phyloP scores from a whole-genome alignment of 1,140 invertebrate genomes.

The Lepidotrigona ventralis region DNA sequence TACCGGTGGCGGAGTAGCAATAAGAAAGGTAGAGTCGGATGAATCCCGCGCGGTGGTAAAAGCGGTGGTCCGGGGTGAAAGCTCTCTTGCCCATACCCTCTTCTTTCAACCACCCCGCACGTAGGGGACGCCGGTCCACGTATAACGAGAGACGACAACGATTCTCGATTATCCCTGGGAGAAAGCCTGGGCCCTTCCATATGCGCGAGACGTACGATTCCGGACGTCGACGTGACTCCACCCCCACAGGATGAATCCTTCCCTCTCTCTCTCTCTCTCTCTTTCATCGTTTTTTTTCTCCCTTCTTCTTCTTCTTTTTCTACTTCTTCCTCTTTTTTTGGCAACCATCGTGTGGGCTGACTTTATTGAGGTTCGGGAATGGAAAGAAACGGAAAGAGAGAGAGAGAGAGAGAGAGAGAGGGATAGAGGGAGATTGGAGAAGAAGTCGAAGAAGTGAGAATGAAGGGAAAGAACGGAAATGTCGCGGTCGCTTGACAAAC shows the following conservation, averaged over 20 bases:
- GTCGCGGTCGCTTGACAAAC: conserved; percentile 58
- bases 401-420: background rate
- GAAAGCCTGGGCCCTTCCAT: conserved; percentile 51
- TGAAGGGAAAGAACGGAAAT: conserved; percentile 30
- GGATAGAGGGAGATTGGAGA: too few species aligned
- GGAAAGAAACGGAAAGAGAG: conserved; percentile 26
- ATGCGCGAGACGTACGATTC: conserved; percentile 57
- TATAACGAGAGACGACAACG: conserved; percentile 64
- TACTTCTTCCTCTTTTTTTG: conserved; percentile 23
- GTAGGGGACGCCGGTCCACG: conserved; percentile 9
- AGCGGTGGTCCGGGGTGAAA: conserved; percentile 46
- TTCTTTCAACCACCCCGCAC: background rate
- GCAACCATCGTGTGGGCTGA: conserved; percentile 16
- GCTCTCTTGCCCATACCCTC: background rate
- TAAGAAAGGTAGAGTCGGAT: conserved; percentile 32
- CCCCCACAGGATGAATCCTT: conserved; percentile 27
- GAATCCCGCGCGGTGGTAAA: conserved; percentile 46
- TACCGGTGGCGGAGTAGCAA: conserved; percentile 20
- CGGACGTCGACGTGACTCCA: conserved; percentile 53
- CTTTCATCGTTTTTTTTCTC: background rate
- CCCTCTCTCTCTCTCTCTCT: background rate
- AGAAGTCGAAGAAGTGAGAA: background rate
- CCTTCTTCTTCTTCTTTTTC: background rate
- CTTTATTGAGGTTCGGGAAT: conserved; percentile 35
- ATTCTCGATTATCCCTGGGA: conserved; percentile 63